Conservation (phyloP, 2,113 vertebrate genomes). For the Pimephales promelas region DNA sequence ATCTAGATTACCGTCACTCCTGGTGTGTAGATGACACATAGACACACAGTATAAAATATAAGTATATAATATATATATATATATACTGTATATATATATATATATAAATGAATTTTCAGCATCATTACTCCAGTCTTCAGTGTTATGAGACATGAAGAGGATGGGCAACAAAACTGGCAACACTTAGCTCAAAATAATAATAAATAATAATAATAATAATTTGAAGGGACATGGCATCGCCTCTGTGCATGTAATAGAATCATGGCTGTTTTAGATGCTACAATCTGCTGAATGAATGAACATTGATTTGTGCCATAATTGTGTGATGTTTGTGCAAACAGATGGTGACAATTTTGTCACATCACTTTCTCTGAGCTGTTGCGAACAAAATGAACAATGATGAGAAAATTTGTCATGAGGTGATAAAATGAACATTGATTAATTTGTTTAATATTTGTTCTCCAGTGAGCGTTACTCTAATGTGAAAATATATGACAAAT, state of each 20-base stretch:
- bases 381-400: not conserved
- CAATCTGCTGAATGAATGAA: not conserved
- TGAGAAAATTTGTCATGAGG: not conserved
- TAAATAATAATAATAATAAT: too few relatives aligned
- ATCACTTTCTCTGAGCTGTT: not conserved
- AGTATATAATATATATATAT: too few relatives aligned
- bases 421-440: slow-evolving; percentile 19
- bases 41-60: too few relatives aligned
- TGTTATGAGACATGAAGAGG: not conserved
- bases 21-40: too few relatives aligned
- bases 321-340: not conserved
- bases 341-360: slow-evolving; percentile 9
- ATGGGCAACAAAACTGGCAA: not conserved
- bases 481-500: not conserved
- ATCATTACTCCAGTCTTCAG: too few relatives aligned
- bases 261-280: not conserved
- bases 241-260: not conserved
- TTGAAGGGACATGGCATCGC: too few relatives aligned
- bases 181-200: not conserved
- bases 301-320: not conserved
- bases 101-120: too few relatives aligned
- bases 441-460: slow-evolving; percentile 17
- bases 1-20: too few relatives aligned
- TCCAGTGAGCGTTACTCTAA: not conserved
- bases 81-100: too few relatives aligned